Conservation (phyloP, 2,113 vertebrate species). For the Platysteira castanea region DNA sequence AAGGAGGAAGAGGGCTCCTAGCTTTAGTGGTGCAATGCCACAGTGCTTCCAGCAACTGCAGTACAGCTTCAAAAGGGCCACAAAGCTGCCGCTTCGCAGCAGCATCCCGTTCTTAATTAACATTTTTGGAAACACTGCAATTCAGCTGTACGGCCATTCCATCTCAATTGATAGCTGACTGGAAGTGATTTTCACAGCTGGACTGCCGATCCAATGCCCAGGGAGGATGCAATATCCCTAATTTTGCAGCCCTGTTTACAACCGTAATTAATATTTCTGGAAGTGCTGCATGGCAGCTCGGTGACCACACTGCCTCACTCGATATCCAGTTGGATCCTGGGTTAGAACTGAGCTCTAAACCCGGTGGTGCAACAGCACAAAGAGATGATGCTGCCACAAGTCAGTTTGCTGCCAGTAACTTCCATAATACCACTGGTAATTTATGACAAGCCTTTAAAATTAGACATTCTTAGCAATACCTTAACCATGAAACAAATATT, state of each 20-base stretch:
- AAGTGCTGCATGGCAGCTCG: neutral
- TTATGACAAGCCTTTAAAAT: neutral
- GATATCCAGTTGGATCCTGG: neutral
- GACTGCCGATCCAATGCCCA: conserved; percentile 62
- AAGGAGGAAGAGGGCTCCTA: neutral
- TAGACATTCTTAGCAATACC: neutral
- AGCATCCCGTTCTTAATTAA: conserved; percentile 55
- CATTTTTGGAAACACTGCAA: conserved; percentile 65
- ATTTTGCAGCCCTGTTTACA: conserved; percentile 47
- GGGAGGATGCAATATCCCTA: conserved; percentile 54
- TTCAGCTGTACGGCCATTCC: conserved; percentile 71
- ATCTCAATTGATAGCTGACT: conserved; percentile 62
- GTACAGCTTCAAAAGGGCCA: conserved; percentile 18
- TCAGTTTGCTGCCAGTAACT: neutral
- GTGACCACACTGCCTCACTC: neutral
- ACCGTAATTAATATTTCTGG: conserved; percentile 71
- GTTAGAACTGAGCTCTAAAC: neutral
- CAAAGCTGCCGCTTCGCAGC: conserved; percentile 57
- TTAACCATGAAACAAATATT: neutral
- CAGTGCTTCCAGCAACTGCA: neutral
- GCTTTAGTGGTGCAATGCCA: neutral
- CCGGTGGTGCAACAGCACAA: neutral
- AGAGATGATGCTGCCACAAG: neutral
- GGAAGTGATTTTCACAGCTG: conserved; percentile 73
- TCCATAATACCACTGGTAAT: neutral